phyloP scores from a whole-genome alignment of 2,888 invertebrate genomes.

The Pachycephus smyrnensis region DNA sequence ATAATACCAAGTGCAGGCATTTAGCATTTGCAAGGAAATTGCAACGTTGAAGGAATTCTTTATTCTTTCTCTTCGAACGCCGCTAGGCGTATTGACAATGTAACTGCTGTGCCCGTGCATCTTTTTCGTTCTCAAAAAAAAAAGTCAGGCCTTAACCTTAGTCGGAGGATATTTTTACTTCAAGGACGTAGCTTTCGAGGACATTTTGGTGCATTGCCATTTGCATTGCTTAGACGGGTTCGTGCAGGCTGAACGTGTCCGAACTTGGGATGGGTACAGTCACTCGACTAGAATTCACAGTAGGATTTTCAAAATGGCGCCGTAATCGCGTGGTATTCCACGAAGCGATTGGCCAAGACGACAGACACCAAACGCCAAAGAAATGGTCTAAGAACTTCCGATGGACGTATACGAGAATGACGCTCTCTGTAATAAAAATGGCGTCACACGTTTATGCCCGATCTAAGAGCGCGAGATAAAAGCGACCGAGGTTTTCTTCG shows the following conservation, averaged over 20 bases:
- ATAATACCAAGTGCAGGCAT: background rate
- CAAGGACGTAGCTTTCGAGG: constrained; percentile 18
- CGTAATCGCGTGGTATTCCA: background rate
- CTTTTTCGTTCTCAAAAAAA: background rate
- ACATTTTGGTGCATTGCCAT: constrained; percentile 21
- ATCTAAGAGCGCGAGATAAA: background rate
- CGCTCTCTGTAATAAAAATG: background rate
- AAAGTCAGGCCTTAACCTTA: background rate
- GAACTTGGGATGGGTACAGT: background rate
- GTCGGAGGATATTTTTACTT: background rate
- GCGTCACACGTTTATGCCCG: background rate
- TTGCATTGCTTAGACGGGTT: background rate
- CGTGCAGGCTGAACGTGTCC: background rate
- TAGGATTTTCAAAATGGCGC: background rate
- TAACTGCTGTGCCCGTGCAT: background rate
- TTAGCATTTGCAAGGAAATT: background rate
- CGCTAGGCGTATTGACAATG: background rate
- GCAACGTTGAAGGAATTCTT: background rate
- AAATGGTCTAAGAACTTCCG: background rate
- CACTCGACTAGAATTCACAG: background rate
- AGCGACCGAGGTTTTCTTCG: background rate
- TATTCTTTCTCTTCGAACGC: background rate
- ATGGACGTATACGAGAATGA: background rate
- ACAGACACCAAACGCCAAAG: background rate
- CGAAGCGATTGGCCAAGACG: background rate